Conservation (phyloP, 53 echinoderm and acorn worm species). For the Zoroaster sp. region DNA sequence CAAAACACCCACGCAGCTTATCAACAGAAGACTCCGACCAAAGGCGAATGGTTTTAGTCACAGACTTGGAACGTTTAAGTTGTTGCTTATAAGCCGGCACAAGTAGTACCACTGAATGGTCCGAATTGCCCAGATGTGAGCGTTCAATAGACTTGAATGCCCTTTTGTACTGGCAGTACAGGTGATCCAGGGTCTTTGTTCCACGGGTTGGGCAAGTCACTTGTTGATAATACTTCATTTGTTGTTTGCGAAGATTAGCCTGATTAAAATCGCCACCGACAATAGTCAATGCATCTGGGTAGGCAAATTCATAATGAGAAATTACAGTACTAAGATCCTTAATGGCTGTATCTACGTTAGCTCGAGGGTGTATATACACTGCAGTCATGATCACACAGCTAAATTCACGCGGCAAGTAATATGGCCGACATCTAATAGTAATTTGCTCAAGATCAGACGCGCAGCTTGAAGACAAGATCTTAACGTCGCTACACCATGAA, state of each 20-base stretch:
- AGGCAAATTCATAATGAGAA: conserved; percentile 32
- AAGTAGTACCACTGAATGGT: conserved; percentile 3
- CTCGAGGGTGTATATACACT: conserved; percentile 42
- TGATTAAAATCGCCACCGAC: background rate
- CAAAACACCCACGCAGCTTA: background rate
- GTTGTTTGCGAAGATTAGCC: conserved; percentile 5
- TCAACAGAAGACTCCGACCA: too few species aligned
- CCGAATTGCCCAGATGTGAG: conserved; percentile 10
- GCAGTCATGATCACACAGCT: too few species aligned
- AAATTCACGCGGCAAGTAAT: conserved; percentile 49
- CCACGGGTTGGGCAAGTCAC: conserved; percentile 12
- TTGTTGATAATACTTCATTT: conserved; percentile 3
- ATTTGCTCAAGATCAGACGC: conserved; percentile 44
- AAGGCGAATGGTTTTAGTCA: background rate
- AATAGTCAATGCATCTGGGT: conserved; percentile 35
- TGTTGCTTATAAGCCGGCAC: conserved; percentile 34
- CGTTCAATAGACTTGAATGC: conserved; percentile 28
- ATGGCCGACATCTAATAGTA: conserved; percentile 51
- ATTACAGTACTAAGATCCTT: conserved; percentile 22
- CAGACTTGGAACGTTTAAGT: conserved; percentile 16
- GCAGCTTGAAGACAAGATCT: conserved; percentile 42
- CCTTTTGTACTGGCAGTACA: conserved; percentile 3
- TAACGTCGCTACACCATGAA: conserved; percentile 40
- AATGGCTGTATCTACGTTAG: conserved; percentile 16
- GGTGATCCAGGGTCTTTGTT: conserved; percentile 4